Conservation (phyloP, 1,140 invertebrate species). For the Pectinophora gossypiella region DNA sequence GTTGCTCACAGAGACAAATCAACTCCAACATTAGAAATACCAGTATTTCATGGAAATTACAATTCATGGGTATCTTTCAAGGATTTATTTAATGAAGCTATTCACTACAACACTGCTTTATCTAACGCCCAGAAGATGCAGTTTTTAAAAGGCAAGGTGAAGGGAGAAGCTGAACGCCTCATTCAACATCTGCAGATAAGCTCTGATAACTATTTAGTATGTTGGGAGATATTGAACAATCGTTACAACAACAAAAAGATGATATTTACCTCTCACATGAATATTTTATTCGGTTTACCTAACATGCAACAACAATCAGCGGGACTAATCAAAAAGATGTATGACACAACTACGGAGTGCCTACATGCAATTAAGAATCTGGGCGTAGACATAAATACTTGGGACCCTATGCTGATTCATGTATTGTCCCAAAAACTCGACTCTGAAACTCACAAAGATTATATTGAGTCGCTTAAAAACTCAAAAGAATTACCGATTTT, state of each 20-base stretch:
- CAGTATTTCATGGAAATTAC: too few relatives aligned
- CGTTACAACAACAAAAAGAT: background rate
- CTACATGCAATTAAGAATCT: background rate
- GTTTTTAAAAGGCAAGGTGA: too few relatives aligned
- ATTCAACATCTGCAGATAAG: background rate
- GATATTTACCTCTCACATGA: background rate
- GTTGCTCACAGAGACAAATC: too few relatives aligned
- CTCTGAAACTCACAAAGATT: background rate
- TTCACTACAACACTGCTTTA: too few relatives aligned
- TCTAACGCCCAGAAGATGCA: too few relatives aligned
- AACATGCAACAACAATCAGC: background rate
- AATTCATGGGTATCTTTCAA: too few relatives aligned
- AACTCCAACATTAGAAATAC: too few relatives aligned
- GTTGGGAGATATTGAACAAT: background rate
- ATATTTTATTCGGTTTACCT: background rate
- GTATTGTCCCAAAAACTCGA: background rate
- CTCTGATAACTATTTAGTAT: background rate
- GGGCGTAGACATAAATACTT: background rate
- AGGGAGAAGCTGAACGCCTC: too few relatives aligned
- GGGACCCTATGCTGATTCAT: background rate
- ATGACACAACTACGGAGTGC: background rate
- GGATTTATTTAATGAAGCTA: too few relatives aligned
- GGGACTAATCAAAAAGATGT: background rate
- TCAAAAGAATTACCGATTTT: background rate
- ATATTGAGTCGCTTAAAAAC: background rate